Evolutionary conservation across 2,888 invertebrate species (phyloP), one percentile per base, ranked within the genome.

Genomic region (Mycogona germanica): DNA sequence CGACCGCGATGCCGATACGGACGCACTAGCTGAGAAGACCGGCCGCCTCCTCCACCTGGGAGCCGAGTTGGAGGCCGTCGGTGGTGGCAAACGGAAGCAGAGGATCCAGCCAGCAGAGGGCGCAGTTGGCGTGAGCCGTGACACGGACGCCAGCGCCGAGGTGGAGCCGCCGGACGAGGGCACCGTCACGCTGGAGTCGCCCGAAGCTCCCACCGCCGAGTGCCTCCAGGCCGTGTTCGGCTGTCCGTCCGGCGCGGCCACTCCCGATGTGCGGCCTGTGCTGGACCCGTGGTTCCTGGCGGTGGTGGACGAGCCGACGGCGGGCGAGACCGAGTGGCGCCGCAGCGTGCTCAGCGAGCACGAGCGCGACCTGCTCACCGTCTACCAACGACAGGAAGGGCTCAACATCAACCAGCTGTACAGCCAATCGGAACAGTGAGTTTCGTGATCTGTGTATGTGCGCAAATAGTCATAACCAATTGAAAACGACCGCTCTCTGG

Each of bases 321-420:
- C 28, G 19, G 46, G 53, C 3, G 6, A 14, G 19, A 30, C 35
- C 2, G n/a, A n/a, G n/a, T n/a, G n/a, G n/a, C n/a, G n/a, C n/a
- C 47, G 23, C 14, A 19, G 21, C 2, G 28, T 35, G 19, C 12
- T 53, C n/a, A 51, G 29, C 12, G 57, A 59, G n/a, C 58, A 58
- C 26, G 59, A 56, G 41, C 42, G 51, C 17, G 59, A 59, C 17
- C 32, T 59, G 12, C 49, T 55, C 21, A 38, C 32, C 3, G 23
- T 4, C 9, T 57, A 58, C 40, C 57, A 51, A 49, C 41, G 38
- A 14, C 52, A 45, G 32, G 57, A 55, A 51, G 56, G 57, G 23
- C 23, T 55, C 17, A 58, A 68, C 38, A 51, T 57, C 44, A 57
- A 57, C 19, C 51, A 57, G 26, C 30, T 57, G 19, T 57, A 40